Evolutionary conservation across 92 coral and sea anemone species (phyloP).

Genomic region (Heteractis magnifica): DNA sequence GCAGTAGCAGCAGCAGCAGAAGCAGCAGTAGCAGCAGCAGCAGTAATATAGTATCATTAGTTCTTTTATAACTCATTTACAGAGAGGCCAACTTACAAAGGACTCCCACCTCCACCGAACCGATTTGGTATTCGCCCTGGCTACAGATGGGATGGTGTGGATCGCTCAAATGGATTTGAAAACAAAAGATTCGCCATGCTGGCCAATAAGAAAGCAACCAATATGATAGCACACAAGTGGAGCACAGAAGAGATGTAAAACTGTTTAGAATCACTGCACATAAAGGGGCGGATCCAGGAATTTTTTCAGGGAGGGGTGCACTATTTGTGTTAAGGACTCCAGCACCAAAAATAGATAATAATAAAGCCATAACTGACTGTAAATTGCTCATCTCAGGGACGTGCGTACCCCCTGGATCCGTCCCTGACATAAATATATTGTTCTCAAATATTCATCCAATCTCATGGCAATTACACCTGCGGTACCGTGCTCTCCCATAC

Average conservation of each 20-base stretch:
- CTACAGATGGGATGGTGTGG: conserved; percentile 99
- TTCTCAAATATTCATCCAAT: too few species aligned
- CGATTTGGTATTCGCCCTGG: conserved; percentile 89
- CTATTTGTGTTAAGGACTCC: too few species aligned
- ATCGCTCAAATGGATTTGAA: conserved; percentile 96
- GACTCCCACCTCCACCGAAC: conserved; percentile 89
- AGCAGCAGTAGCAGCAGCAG: background rate
- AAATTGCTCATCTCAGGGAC: too few species aligned
- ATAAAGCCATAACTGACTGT: too few species aligned
- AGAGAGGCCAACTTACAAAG: conserved; percentile 91
- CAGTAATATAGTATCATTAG: background rate
- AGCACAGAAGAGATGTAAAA: conserved; percentile 89
- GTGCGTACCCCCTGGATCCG: too few species aligned
- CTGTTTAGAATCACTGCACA: too few species aligned
- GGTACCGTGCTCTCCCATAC: too few species aligned
- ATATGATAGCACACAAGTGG: conserved; percentile 86
- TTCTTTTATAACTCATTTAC: background rate
- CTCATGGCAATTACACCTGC: too few species aligned
- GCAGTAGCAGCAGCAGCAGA: background rate
- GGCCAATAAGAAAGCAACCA: conserved; percentile 80
- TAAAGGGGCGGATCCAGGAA: too few species aligned
- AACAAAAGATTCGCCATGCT: conserved; percentile 90
- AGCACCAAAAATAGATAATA: too few species aligned
- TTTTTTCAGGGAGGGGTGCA: too few species aligned
- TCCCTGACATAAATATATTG: too few species aligned